A percentile compares a stretch with the other conserved stretches of the same genome.
These are phyloP conservation scores for Antigone vipio DNA, from an alignment of 2,113 vertebrate genomes.

Conservation along the genomic window DNA sequence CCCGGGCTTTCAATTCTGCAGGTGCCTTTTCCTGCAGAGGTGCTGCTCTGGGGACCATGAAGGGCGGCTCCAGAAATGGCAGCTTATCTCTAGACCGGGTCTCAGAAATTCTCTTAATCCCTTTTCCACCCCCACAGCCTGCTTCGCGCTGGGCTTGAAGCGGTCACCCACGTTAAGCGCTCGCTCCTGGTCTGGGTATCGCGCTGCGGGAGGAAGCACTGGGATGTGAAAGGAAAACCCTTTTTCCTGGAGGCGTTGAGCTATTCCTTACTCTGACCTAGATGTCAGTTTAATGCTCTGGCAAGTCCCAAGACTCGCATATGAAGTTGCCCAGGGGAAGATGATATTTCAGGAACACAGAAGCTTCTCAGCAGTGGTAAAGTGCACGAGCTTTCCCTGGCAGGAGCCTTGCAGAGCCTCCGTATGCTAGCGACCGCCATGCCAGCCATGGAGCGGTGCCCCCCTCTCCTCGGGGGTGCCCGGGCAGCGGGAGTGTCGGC, in stretches of 20 bases:
- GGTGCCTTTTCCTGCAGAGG: background rate
- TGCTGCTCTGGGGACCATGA: background rate
- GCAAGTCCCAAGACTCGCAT: conserved; percentile 3
- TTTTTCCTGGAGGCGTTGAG: conserved; percentile 53
- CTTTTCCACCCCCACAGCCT: background rate
- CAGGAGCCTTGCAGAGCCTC: conserved; percentile 36
- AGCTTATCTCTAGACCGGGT: background rate
- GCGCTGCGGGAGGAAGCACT: background rate
- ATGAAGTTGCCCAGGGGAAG: conserved; percentile 45
- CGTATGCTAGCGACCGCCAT: background rate
- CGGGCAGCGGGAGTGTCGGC: background rate
- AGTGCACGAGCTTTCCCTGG: conserved; percentile 25
- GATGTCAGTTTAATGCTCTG: conserved; percentile 41
- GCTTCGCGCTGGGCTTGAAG: background rate
- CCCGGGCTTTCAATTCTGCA: background rate
- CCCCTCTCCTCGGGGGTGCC: background rate
- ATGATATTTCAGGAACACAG: conserved; percentile 50
- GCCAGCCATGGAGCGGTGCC: background rate
- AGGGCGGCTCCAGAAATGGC: background rate
- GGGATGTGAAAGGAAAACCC: conserved; percentile 44
- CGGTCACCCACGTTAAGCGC: background rate
- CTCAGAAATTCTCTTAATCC: background rate
- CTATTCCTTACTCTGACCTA: conserved; percentile 53
- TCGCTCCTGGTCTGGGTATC: background rate
- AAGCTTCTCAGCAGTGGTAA: conserved; percentile 41